phyloP scores from a whole-genome alignment of 2,797 vertebrate genomes.

The Tiaroga cobitis region DNA sequence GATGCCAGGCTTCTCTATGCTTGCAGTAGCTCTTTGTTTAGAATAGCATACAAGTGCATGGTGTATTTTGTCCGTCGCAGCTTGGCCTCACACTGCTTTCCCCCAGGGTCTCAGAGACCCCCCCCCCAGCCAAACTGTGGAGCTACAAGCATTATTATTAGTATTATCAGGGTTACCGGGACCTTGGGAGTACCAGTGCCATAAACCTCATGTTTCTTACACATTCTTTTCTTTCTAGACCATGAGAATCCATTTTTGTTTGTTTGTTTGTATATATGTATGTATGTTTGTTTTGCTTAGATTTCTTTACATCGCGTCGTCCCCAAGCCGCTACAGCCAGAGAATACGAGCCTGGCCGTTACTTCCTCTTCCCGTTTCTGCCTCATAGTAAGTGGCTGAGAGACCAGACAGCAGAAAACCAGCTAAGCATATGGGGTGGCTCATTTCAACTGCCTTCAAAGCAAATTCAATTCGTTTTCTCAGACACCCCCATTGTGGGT shows the following conservation, averaged over 20 bases:
- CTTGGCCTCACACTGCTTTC: slow-evolving; percentile 55
- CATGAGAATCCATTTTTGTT: slow-evolving; percentile 65
- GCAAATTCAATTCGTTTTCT: slow-evolving; percentile 29
- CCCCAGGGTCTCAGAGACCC: slow-evolving; percentile 48
- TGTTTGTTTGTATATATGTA: slow-evolving; percentile 64
- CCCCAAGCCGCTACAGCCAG: slow-evolving; percentile 69
- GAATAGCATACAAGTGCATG: slow-evolving; percentile 44
- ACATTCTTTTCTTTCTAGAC: slow-evolving; percentile 64
- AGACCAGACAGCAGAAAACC: slow-evolving; percentile 61
- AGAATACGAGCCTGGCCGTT: slow-evolving; percentile 67
- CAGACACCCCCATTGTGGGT: slow-evolving; percentile 7
- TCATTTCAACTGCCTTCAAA: slow-evolving; percentile 52
- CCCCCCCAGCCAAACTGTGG: slow-evolving; percentile 30
- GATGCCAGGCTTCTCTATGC: slow-evolving; percentile 45
- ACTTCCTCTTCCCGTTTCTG: slow-evolving; percentile 69
- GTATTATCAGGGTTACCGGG: slow-evolving; percentile 38
- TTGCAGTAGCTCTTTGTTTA: slow-evolving; percentile 53
- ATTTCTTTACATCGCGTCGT: slow-evolving; percentile 72
- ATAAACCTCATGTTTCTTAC: slow-evolving; percentile 59
- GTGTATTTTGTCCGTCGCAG: slow-evolving; percentile 56
- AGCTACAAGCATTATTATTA: slow-evolving; percentile 11
- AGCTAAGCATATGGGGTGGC: slow-evolving; percentile 47
- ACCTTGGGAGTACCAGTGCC: slow-evolving; percentile 52
- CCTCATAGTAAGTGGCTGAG: slow-evolving; percentile 72
- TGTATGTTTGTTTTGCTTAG: slow-evolving; percentile 71